A percentile compares a stretch with the other conserved stretches of the same genome.
Evolutionary conservation across 2,888 invertebrate species (phyloP).

Genomic region (Phaedon cochleariae): DNA sequence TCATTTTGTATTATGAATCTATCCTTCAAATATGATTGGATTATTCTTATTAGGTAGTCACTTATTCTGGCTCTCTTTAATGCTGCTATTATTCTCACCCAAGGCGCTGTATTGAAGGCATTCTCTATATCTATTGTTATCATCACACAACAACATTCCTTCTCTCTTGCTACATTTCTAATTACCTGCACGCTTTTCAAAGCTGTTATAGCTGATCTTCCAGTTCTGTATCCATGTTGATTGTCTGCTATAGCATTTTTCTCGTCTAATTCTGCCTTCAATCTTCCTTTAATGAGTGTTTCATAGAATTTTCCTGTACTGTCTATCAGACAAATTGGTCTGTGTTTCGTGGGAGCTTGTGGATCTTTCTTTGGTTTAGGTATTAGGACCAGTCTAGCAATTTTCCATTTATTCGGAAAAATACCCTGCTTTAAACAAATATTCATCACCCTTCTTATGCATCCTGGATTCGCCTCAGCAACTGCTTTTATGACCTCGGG

Average conservation of each 20-base stretch:
- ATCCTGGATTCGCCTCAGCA: no score
- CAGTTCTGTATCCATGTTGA: neutral
- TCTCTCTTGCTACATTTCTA: no score
- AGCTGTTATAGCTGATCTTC: neutral
- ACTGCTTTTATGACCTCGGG: neutral
- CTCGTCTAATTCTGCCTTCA: conserved; percentile 6
- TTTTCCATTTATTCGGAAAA: conserved; percentile 23
- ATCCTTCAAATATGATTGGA: neutral
- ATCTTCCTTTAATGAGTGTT: conserved; percentile 4
- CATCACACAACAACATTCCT: no score
- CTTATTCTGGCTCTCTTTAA: neutral
- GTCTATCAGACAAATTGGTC: conserved; percentile 16
- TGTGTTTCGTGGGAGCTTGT: neutral
- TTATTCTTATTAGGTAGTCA: neutral
- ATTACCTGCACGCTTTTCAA: no score
- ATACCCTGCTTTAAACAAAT: neutral
- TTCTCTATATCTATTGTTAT: conserved; percentile 17
- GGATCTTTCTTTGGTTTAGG: conserved; percentile 9
- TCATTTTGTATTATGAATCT: neutral
- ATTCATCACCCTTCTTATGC: no score
- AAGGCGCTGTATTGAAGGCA: conserved; percentile 24
- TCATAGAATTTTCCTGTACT: conserved; percentile 13
- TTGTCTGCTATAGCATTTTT: neutral
- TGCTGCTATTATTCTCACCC: neutral
- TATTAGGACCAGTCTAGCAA: conserved; percentile 20